These are phyloP conservation scores for Pachypanchax playfairii DNA, from an alignment of 2,113 vertebrate genomes.

Conservation along the genomic window DNA sequence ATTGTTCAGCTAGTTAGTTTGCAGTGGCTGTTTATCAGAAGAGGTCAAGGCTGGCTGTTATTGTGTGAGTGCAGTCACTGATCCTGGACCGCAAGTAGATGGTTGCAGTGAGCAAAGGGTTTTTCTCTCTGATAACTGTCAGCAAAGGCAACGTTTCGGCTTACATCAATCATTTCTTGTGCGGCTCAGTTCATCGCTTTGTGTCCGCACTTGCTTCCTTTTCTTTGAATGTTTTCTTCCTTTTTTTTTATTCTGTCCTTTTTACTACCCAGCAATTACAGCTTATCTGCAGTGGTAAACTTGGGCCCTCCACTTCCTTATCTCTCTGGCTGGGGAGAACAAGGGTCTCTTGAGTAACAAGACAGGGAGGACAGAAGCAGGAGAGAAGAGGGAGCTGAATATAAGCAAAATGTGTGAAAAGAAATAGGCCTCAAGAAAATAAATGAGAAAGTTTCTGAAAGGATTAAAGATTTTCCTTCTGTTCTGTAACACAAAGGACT, in stretches of 20 bases:
- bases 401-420: neutral
- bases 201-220: slow-evolving; percentile 47
- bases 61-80: slow-evolving; percentile 58
- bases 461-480: slow-evolving; percentile 18
- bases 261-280: slow-evolving; percentile 76
- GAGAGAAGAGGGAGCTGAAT: slow-evolving; percentile 3
- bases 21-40: slow-evolving; percentile 66
- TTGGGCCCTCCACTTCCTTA: slow-evolving; percentile 69
- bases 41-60: slow-evolving; percentile 68
- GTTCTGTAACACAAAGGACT: slow-evolving; percentile 2
- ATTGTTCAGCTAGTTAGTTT: slow-evolving; percentile 68
- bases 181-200: slow-evolving; percentile 58
- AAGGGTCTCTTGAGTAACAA: slow-evolving; percentile 72
- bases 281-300: slow-evolving; percentile 74
- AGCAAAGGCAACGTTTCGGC: slow-evolving; percentile 40
- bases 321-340: slow-evolving; percentile 62
- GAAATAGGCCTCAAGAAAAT: neutral
- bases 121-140: slow-evolving; percentile 59
- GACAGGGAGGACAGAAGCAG: slow-evolving; percentile 43
- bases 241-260: slow-evolving; percentile 29
- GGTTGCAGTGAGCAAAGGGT: slow-evolving; percentile 56
- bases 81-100: slow-evolving; percentile 42
- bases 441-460: slow-evolving; percentile 16
- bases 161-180: slow-evolving; percentile 66
- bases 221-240: slow-evolving; percentile 37